Evolutionary conservation across 2,113 vertebrate genomes (phyloP).

Genomic region (Neomonachus schauinslandi): DNA sequence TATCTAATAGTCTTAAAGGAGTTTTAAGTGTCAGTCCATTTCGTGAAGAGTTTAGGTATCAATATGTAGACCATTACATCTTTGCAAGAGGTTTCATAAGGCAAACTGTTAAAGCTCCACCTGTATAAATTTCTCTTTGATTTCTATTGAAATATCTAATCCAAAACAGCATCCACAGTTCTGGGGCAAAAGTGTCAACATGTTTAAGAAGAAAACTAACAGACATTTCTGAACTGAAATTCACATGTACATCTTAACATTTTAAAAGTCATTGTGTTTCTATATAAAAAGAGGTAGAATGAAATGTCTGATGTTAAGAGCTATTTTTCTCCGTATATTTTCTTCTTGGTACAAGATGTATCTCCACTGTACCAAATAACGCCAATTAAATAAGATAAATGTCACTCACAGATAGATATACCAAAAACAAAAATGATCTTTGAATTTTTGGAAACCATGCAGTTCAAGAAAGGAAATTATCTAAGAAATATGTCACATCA

Average conservation of each 20-base stretch:
- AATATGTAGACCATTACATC: neutral
- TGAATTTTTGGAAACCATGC: neutral
- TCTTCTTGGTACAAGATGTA: neutral
- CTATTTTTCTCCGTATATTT: neutral
- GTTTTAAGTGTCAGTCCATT: neutral
- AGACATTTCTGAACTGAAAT: neutral
- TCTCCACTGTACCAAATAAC: neutral
- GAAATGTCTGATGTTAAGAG: neutral
- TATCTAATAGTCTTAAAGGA: neutral
- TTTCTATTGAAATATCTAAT: slow-evolving; percentile 7
- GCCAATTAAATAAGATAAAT: neutral
- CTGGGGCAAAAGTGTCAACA: neutral
- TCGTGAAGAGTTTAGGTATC: neutral
- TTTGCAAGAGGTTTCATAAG: slow-evolving; percentile 27
- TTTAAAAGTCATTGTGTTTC: neutral
- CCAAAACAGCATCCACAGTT: slow-evolving; percentile 4
- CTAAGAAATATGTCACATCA: neutral
- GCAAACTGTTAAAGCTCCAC: neutral
- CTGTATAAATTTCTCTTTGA: neutral
- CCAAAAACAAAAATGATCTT: neutral
- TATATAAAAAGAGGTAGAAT: neutral
- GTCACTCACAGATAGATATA: neutral
- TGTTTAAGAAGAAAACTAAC: slow-evolving; percentile 20
- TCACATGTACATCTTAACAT: neutral
- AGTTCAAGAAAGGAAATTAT: neutral